Evolutionary conservation across 2,797 vertebrate genomes (phyloP), one percentile per base, ranked within the genome.

Genomic region (Rhabdophis nuchalis): DNA sequence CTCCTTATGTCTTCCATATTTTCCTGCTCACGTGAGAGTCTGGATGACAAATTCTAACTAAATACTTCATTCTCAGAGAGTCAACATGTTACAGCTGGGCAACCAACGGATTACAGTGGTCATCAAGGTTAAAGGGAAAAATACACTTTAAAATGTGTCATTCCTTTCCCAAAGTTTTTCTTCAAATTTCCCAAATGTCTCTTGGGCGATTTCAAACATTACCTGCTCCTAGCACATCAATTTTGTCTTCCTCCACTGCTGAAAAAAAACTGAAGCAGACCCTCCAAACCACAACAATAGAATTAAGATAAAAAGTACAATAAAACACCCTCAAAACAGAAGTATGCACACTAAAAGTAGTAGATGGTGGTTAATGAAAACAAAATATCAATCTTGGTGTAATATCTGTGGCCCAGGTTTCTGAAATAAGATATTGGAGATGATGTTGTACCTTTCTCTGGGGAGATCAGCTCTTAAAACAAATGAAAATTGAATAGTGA

Each of bases 291-390:
- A 57, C 85, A n/a, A 72, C 60, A 41, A 6, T 27, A 89, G 36
- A 56, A 32, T 16, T 57, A 90, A 92, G 77, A 32, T 32, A 90
- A 53, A 54, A 92, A 53, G 53, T 23, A 77, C 20, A 12, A 52
- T 11, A 25, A 77, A 82, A 50, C n/a, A 82, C 64, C 56, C 92
- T 90, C 87, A 90, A 56, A 90, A 41, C 88, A 89, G 52, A 64
- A 90, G 25, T 58, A 50, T n/a, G n/a, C 50, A 53, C 72, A 64
- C 57, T 52, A 52, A 77, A 8, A 85, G 56, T 41, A 82, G 46
- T 60, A 61, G 56, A 25, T 32, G 20, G 86, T 56, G 36, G 41
- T 41, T 87, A 56, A 93, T 85, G 56, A 0, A 27, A 61, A 60
- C 23, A 54, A 23, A 25, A 25, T 36, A 46, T 25, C 7, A 52